phyloP scores from a whole-genome alignment of 2,113 vertebrate species.

The Gnathonemus longibarbis region DNA sequence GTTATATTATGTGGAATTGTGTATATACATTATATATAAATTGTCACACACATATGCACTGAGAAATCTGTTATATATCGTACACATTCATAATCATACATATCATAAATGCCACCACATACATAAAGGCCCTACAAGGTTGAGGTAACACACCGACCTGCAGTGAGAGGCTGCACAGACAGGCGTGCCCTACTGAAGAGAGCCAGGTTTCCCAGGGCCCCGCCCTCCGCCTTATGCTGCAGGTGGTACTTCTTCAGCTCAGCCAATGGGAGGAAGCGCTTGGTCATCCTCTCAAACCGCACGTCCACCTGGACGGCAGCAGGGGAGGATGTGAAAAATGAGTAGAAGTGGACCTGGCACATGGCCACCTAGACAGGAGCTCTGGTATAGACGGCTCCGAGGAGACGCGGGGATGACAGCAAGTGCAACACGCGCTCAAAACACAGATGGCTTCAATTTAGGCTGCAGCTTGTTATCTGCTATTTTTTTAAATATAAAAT shows the following conservation, averaged over 20 bases:
- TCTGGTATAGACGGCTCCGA: neutral
- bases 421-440: neutral
- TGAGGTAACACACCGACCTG: conserved; percentile 53
- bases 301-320: conserved; percentile 74
- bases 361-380: neutral
- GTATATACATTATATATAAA: neutral
- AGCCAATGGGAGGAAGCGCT: conserved; percentile 77
- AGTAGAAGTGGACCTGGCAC: neutral
- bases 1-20: neutral
- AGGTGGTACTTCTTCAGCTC: conserved; percentile 80
- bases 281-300: conserved; percentile 79
- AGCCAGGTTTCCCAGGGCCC: conserved; percentile 71
- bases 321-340: neutral
- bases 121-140: neutral
- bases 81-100: neutral
- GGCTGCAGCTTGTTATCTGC: neutral
- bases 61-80: neutral
- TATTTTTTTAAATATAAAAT: neutral
- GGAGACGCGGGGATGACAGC: neutral
- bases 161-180: conserved; percentile 80
- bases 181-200: conserved; percentile 80
- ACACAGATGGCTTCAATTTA: neutral
- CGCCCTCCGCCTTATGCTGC: conserved; percentile 65
- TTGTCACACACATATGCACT: neutral
- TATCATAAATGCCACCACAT: neutral